Evolutionary conservation across 1,140 invertebrate species (phyloP), one percentile per base, ranked within the genome.

Genomic region (Ceratosolen solmsi): DNA sequence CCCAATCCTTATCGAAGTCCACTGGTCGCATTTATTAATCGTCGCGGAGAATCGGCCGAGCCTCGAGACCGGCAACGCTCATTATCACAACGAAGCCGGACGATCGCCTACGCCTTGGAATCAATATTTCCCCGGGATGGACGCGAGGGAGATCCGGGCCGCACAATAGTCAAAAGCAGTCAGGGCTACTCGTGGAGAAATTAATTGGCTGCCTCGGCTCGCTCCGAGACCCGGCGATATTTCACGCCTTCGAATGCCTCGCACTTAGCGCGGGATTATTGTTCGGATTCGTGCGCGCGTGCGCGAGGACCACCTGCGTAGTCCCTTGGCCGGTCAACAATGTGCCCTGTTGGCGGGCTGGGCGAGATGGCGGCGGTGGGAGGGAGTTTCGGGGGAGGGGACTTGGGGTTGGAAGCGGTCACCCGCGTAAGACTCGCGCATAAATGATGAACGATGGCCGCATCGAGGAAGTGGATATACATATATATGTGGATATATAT

Each of bases 371-470:
- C 1, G 38, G 68, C 5, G 22, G 33, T 9, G 1, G 1, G 33
- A 20, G 33, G 33, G 49, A n/a, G n/a, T n/a, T n/a, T n/a, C n/a
- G n/a, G n/a, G n/a, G 46, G 33, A 22, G 17, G 72, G 2, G 30
- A 60, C 33, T n/a, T 22, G 25, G n/a, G n/a, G n/a, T n/a, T n/a
- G n/a, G n/a, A n/a, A n/a, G 36, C 60, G 65, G 46, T 70, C 49
- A 71, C 77, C 65, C 77, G 77, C 77, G 65, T 68, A 46, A 68
- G 22, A 17, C 73, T 36, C 75, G 58, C 60, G 38, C 27, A 77
- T 77, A 78, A 72, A 79, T 79, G 78, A 79, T 79, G 78, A 79
- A 79, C 30, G 68, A 79, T 72, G 78, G n/a, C 68, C 49, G 36
- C 15, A 4, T 70, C 46, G 68, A 33, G 68, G 78, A 71, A 79